phyloP scores from a whole-genome alignment of 1,140 invertebrate genomes.

The Megathymus violae region DNA sequence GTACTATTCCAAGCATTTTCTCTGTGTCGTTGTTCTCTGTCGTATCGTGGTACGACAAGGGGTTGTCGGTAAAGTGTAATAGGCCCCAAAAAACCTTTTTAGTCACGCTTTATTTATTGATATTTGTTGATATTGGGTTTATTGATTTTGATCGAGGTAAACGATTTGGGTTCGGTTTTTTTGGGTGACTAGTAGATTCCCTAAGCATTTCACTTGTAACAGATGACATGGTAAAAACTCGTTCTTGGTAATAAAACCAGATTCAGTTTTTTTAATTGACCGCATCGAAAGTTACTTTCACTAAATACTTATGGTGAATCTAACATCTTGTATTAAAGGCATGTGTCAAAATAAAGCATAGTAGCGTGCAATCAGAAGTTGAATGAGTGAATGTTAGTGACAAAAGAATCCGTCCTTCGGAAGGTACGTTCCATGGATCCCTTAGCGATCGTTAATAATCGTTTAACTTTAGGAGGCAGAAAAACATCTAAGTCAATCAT shows the following conservation, averaged over 20 bases:
- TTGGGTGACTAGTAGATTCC: slow-evolving; percentile 14
- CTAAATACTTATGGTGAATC: neutral
- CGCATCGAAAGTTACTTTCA: neutral
- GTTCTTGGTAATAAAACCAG: neutral
- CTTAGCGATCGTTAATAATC: too few relatives aligned
- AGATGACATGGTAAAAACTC: neutral
- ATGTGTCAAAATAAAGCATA: too few relatives aligned
- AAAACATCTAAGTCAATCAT: too few relatives aligned
- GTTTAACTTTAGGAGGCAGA: too few relatives aligned
- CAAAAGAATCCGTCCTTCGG: too few relatives aligned
- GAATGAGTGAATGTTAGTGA: too few relatives aligned
- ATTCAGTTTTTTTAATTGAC: neutral
- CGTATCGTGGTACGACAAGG: neutral
- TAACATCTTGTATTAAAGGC: neutral
- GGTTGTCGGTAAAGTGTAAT: slow-evolving; percentile 29
- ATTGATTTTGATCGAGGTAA: slow-evolving; percentile 33
- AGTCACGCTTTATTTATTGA: slow-evolving; percentile 48
- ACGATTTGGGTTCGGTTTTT: slow-evolving; percentile 23
- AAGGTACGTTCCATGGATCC: too few relatives aligned
- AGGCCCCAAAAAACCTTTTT: slow-evolving; percentile 44
- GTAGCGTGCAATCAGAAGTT: too few relatives aligned
- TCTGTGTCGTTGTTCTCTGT: neutral
- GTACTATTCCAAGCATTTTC: too few relatives aligned
- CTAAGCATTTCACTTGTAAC: slow-evolving; percentile 8
- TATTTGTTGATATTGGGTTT: slow-evolving; percentile 41